Evolutionary conservation across 2,888 invertebrate genomes (phyloP), one percentile per base, ranked within the genome.

Genomic region (Herminia tarsipennalis): DNA sequence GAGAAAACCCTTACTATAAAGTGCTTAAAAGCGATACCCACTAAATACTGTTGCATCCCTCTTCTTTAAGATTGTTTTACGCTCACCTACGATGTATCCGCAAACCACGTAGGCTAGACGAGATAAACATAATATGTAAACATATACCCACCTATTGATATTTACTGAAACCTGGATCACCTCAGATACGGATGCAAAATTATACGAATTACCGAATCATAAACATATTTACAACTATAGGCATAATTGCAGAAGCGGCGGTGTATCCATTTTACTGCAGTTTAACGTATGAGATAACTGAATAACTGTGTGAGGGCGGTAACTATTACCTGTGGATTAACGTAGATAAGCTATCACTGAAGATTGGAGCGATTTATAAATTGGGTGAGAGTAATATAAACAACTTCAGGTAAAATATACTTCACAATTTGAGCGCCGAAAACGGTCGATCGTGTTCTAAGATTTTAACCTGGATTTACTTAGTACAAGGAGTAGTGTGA

Each of bases 1-100:
- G 65, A 72, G 46, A 47, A 13, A n/a, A 29, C 64, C 18, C 32
- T 64, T 1, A 56, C 30, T 14, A 67, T 70, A 2, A 72, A 72
- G 48, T 72, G 67, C 22, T 33, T 63, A 5, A 64, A 63, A 37
- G 68, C 64, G 8, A 48, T 32, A 22, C 72, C 67, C 0, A 51
- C 25, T 43, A 59, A n/a, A 32, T 55, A 10, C 16, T 39, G n/a
- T 28, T 14, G 6, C 35, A 22, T 16, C 35, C 46, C 22, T 36
- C 42, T 1, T 36, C 40, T 5, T 24, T 58, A 12, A 41, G 37
- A 12, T 45, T 53, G 12, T 47, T 55, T 18, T 54, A 56, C 17
- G 29, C 40, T 1, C 56, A 61, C 36, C 13, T 44, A 9, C 30
- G 53, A 3, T 56, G 60, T 25, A 50, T 56, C n/a, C 30, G 50